phyloP scores from a whole-genome alignment of 2,797 vertebrate genomes.

The Sarcoramphus papa region DNA sequence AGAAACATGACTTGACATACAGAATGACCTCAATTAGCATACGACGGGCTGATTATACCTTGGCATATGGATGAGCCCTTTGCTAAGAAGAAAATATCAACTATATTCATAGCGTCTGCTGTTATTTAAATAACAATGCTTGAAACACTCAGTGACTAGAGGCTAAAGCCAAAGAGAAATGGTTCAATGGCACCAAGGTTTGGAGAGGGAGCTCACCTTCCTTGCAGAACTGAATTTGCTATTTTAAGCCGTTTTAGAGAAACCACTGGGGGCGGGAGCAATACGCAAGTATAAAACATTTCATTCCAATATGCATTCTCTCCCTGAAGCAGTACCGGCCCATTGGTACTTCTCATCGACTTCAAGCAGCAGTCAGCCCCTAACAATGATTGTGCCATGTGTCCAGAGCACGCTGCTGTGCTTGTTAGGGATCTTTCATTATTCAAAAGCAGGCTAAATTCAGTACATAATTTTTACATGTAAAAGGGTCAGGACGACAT shows the following conservation, averaged over 20 bases:
- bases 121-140: neutral
- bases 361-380: neutral
- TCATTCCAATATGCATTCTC: neutral
- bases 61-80: neutral
- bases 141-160: neutral
- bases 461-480: neutral
- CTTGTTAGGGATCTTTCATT: no score
- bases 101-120: neutral
- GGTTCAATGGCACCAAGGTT: neutral
- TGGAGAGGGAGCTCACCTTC: neutral
- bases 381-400: accelerated
- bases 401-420: neutral
- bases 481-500: neutral
- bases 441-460: neutral
- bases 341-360: accelerated
- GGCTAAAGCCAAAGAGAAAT: neutral
- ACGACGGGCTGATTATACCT: neutral
- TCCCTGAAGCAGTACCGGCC: neutral
- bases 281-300: neutral
- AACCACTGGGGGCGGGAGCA: neutral
- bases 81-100: neutral
- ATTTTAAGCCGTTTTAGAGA: neutral
- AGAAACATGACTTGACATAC: neutral
- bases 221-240: neutral
- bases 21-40: neutral